Evolutionary conservation across 2,797 vertebrate species (phyloP).

Genomic region (Oreortyx pictus): DNA sequence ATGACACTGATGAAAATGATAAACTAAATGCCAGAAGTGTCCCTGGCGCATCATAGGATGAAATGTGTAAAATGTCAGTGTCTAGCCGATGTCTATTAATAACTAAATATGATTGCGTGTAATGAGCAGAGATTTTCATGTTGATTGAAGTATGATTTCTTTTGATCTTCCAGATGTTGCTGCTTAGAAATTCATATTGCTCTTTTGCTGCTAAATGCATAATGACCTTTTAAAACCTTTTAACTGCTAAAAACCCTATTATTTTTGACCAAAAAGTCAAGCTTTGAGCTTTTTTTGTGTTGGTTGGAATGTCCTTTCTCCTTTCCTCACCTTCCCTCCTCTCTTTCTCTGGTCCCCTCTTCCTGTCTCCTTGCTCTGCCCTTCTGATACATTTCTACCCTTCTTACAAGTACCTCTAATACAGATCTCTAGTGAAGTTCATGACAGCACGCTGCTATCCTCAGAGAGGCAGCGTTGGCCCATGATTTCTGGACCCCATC

Average conservation of each 20-base stretch:
- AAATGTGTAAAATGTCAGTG: conserved; percentile 86
- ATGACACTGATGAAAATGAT: conserved; percentile 88
- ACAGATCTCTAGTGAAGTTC: background rate
- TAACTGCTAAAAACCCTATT: conserved; percentile 63
- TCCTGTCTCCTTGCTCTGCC: background rate
- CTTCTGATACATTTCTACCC: background rate
- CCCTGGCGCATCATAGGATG: conserved; percentile 86
- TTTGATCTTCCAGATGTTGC: conserved; percentile 86
- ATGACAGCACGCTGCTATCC: background rate
- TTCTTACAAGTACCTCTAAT: background rate
- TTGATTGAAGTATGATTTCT: conserved; percentile 85
- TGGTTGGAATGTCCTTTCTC: conserved; percentile 22
- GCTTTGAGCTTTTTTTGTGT: background rate
- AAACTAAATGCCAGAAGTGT: conserved; percentile 89
- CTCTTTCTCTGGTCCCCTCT: background rate
- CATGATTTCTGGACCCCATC: rapidly evolving
- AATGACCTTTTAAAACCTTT: conserved; percentile 79
- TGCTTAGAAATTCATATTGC: conserved; percentile 80
- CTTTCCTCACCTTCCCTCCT: background rate
- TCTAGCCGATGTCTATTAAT: conserved; percentile 85
- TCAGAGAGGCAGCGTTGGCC: background rate
- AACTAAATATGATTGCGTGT: conserved; percentile 83
- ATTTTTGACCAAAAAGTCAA: conserved; percentile 40
- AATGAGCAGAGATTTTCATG: conserved; percentile 84
- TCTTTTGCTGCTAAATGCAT: conserved; percentile 75